Evolutionary conservation across 92 coral and sea anemone genomes (phyloP).

Genomic region (Diadumene lineata): DNA sequence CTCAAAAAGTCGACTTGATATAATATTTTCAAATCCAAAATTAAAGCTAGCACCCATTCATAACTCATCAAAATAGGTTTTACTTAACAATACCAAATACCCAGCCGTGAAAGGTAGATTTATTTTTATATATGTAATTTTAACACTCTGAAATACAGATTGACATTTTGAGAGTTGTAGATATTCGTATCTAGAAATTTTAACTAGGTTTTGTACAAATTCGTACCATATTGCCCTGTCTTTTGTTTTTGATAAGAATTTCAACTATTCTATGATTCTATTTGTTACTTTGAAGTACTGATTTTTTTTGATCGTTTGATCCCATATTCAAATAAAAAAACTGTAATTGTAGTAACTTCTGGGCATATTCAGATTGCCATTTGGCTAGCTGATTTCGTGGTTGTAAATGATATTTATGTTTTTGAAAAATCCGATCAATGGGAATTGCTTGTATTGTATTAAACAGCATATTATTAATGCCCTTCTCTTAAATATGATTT

Average conservation of each 20-base stretch:
- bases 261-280: background rate
- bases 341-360: background rate
- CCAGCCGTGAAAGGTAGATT: background rate
- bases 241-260: background rate
- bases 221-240: conserved; percentile 21
- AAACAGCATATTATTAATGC: background rate
- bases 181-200: background rate
- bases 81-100: background rate
- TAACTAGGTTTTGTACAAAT: background rate
- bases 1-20: too few species aligned
- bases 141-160: background rate
- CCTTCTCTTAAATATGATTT: background rate
- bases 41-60: background rate
- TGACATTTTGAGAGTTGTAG: background rate
- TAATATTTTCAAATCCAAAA: background rate
- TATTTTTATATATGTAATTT: too few species aligned
- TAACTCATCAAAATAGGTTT: background rate
- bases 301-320: background rate
- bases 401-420: too few species aligned
- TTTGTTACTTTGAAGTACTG: background rate
- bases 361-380: too few species aligned
- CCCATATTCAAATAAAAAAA: background rate
- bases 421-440: background rate
- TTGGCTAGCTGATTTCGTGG: too few species aligned
- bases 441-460: background rate